Base-by-base conservation (phyloP, 2,113 vertebrate genomes). In the Antigone vipio region DNA sequence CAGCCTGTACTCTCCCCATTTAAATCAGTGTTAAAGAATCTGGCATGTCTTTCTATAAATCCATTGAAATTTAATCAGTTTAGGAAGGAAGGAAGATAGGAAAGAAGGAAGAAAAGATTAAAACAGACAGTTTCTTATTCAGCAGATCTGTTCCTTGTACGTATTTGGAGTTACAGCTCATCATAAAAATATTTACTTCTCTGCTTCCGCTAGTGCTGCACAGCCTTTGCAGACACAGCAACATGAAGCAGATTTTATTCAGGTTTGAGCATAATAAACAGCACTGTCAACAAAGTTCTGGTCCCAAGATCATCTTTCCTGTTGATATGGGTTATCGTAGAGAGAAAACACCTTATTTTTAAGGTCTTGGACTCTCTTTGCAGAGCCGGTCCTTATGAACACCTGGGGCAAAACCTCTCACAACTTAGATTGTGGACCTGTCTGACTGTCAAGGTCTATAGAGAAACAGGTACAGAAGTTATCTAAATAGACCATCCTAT, bases 271-370 rank as follows among this genome's bases (percentile, higher is more conserved):
- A 55, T 69, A 89, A 85, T 79, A 85, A 94, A 71, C 74, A 94
- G 52, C 67, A 76, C 78, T 95, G 88, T 66, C 81, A 95, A 92
- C 79, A 77, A 92, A 91, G 26, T 88, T 89, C 67, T 83, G n/a
- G 17, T 88, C 53, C 53, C 26, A 30, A 63, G 29, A 66, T 85
- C 49, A 75, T 67, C 40, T 77, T 85, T 85, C 6, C 11, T 40
- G 40, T 53, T 75, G 24, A 23, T 81, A 63, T 2, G 77, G 50
- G 27, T n/a, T 77, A 83, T 85, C 8, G 1, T 11, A 35, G 38
- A 88, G 24, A 76, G 49, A 78, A 96, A 92, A n/a, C 7, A 35
- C 5, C 2, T 38, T 55, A 11, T 22, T 85, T 88, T 67, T 77
- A 71, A 34, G 11, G 13, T 44, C 38, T 59, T 50, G 15, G 30